These are phyloP conservation scores for Anarhynchus alexandrinus DNA, from an alignment of 2,113 vertebrate genomes.

Conservation along the genomic window DNA sequence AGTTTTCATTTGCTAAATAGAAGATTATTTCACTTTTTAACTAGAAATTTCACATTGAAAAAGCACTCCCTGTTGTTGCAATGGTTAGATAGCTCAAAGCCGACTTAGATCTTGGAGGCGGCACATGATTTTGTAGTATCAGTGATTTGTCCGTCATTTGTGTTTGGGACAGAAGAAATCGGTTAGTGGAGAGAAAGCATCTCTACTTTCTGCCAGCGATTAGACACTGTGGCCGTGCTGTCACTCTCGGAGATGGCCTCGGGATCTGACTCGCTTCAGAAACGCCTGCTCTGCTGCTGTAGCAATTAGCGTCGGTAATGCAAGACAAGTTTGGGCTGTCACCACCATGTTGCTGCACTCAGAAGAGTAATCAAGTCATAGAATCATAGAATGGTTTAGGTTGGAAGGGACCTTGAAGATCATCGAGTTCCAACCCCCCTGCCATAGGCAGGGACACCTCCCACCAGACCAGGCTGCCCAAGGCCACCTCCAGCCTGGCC, in stretches of 20 bases:
- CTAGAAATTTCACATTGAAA: not conserved
- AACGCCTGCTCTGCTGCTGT: not conserved
- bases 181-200: not conserved
- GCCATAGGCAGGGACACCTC: too few relatives aligned
- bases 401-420: too few relatives aligned
- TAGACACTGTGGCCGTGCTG: not conserved
- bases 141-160: not conserved
- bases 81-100: not conserved
- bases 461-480: too few relatives aligned
- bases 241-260: accelerated
- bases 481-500: too few relatives aligned
- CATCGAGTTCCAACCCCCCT: too few relatives aligned
- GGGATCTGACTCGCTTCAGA: not conserved
- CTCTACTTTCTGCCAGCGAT: not conserved
- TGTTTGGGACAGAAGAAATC: not conserved
- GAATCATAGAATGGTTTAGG: too few relatives aligned
- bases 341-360: not conserved
- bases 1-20: not conserved
- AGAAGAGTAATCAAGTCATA: not conserved
- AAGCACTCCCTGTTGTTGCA: not conserved
- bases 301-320: not conserved
- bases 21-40: not conserved
- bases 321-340: not conserved
- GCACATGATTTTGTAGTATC: not conserved
- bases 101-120: not conserved